Base-by-base conservation (phyloP, 2,797 vertebrate genomes). In the Protosalanx chinensis region DNA sequence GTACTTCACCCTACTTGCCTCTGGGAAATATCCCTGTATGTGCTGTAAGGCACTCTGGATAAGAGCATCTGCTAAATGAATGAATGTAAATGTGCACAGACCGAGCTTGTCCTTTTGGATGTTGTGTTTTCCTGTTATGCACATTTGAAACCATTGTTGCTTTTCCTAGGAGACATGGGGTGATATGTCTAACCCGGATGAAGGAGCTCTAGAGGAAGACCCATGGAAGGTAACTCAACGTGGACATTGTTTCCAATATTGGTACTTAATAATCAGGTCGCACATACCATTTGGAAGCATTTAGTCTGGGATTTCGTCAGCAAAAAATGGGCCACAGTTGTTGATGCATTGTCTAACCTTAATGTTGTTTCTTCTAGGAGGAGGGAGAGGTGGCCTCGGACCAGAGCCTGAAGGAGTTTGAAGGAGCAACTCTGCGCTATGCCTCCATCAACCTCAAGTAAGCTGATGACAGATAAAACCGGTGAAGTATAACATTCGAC, bases 361-460 rank as follows among this genome's bases (percentile, higher is more conserved):
- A 41, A 80, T 77, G 20, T 67, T 85, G 64, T 23, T 30, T 20
- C 32, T 76, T 84, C 73, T 87, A 93, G 27, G 94, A 93, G 27
- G 94, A 88, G 76, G 87, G 64, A 57, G 94, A 95, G 32, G 93
- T 86, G 37, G 83, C 89, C 0, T 93, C 94, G 67, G 95, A 97
- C 79, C 88, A 92, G 29, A 94, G 93, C 82, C 87, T 92, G 64
- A 94, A 93, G 64, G 96, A 96, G 23, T 87, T 91, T 68, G 95
- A 97, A 80, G 95, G 93, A 3, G 93, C 91, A 2, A 92, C 94
- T 30, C 83, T 95, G 60, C 89, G 94, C 81, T 94, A 94, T 69
- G 93, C 91, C 80, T 92, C 93, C 18, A 94, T 93, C 76, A 95
- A 91, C 78, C 88, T 94, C 18, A 92, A 95, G 95, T 97, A 90